Evolutionary conservation across 1,140 invertebrate genomes (phyloP).

Genomic region (Scylla paramamosain): DNA sequence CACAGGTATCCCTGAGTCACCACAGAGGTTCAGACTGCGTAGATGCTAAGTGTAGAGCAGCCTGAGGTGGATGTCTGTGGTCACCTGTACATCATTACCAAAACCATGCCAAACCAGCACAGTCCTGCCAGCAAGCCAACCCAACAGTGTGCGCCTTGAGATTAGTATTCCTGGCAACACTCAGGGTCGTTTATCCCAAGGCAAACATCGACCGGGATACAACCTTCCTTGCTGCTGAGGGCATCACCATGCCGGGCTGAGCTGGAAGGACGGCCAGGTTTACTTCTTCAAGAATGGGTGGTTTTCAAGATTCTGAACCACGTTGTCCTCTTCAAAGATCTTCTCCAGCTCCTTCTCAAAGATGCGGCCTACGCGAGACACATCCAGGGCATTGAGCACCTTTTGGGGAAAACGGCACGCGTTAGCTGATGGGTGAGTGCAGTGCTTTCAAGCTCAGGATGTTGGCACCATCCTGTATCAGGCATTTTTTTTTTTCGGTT

Average conservation of each 20-base stretch:
- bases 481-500: no score
- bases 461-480: no score
- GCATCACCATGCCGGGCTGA: background rate
- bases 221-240: background rate
- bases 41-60: background rate
- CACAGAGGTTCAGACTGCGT: background rate
- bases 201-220: background rate
- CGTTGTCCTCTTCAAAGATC: background rate
- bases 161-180: background rate
- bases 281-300: background rate
- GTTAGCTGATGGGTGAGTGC: background rate
- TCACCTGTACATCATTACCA: background rate
- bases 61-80: background rate
- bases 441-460: background rate
- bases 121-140: background rate
- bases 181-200: background rate
- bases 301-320: background rate
- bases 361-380: background rate
- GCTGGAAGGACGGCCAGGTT: background rate
- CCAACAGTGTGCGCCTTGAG: background rate
- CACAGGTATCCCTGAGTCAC: background rate
- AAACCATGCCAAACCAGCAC: background rate
- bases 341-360: background rate
- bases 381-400: background rate
- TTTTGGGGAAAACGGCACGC: background rate